Base-by-base conservation (phyloP, 2,888 invertebrate species). In the Plebejus melissa region DNA sequence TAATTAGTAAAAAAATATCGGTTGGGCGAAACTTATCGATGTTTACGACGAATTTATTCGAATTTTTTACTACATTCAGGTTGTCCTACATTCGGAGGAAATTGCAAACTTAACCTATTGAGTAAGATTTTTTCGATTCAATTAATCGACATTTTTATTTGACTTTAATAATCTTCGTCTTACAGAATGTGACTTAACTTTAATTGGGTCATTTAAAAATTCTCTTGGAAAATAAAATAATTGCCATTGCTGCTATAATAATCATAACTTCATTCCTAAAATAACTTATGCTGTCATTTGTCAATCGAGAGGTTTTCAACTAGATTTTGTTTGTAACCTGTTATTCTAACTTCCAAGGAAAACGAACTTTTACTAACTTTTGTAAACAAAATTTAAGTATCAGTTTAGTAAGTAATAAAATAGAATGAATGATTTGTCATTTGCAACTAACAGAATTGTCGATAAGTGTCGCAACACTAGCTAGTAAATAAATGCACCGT, bases 401-500 rank as follows among this genome's bases (percentile, higher is more conserved):
- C 16, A 54, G 4, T 54, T 4, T 13, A 16, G 54, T 46, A 54
- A 16, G 54, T 46, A 54, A 54, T 54, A 54, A 54, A 16, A 54
- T 16, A 16, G 0, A 16, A 16, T 58, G 58, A 58, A 22, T 58
- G 0, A 58, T 58, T 22, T 36, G 1, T 22, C 32, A 65, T 65
- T 65, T 65, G 22, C 22, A 22, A 22, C 22, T 22, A 32, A 65
- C 60, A 28, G 60, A 65, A 65, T 36, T 32, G 32, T 65, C 65
- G 65, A 65, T 32, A 13, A 65, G 32, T 65, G 65, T 65, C 65
- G 65, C 65, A 72, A 50, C 72, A 50, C 72, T 72, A 72, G 80
- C 81, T 79, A 80, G 82, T 82, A 85, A 85, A 85, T 84, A 84
- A 83, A 84, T 83, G 82, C 83, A 83, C 82, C 80, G 79, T 79